Base-by-base conservation (phyloP, 37 sponge, comb jelly and placozoan genomes). In the Spongia lamella region DNA sequence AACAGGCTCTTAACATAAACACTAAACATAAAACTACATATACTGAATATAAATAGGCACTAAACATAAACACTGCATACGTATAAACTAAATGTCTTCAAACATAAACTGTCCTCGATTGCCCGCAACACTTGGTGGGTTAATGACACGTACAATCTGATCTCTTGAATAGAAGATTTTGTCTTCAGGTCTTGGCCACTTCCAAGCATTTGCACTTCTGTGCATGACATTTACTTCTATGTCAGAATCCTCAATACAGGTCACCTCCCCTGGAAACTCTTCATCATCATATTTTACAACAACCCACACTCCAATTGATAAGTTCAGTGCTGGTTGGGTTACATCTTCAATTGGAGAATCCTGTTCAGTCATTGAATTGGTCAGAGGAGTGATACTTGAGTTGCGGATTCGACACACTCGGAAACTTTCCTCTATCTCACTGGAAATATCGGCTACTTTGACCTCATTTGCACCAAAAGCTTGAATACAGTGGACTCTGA, bases 211-310 rank as follows among this genome's bases (percentile, higher is more conserved):
- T 9, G 53, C 61, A 56, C 61, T 35, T 34, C 74, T 1, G 14
- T 35, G 74, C 61, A 55, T 73, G 43, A 73, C 61, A 20, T 56
- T 73, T 2, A 57, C 61, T 11, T 57, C 30, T 1, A 56, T 61
- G 59, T 76, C 64, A 30, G 76, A 61, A 15, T 72, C 58, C 36
- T 72, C 73, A 34, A 72, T 72, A 72, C 73, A 53, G 34, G 73
- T 55, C 38, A 72, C 73, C 37, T 72, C 73, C 22, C 73, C 73
- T 55, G 73, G 73, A 72, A 72, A 72, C 58, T 72, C 73, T 31
- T 72, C 58, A 53, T 38, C 73, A 30, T 72, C 58, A 29, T 72
- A 72, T 38, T 72, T 72, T 7, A 72, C 73, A 15, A 72, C 38
- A 55, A 72, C 73, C 73, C 73, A 72, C 58, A 22, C 17, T 55